phyloP scores from a whole-genome alignment of 2,113 vertebrate genomes.

The Ploceus nigricollis region DNA sequence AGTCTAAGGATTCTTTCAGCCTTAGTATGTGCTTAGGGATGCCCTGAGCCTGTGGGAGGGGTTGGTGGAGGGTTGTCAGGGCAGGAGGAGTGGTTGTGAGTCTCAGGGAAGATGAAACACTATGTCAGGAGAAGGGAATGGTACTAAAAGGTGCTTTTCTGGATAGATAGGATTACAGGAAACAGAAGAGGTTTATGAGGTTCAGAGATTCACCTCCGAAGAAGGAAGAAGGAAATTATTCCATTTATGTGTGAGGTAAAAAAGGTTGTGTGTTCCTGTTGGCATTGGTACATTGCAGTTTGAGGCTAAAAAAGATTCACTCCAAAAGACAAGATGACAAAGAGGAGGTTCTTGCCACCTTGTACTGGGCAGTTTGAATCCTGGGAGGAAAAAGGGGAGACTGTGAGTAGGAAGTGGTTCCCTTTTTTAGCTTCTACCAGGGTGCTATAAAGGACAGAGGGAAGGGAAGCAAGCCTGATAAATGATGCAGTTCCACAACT shows the following conservation, averaged over 20 bases:
- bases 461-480: not conserved
- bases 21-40: not conserved
- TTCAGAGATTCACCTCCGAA: not conserved
- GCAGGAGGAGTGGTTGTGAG: not conserved
- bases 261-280: not conserved
- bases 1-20: not conserved
- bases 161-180: not conserved
- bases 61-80: not conserved
- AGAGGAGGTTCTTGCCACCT: not conserved
- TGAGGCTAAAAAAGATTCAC: not conserved
- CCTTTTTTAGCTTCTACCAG: not conserved
- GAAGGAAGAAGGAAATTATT: not conserved
- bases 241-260: not conserved
- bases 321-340: not conserved
- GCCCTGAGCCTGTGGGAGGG: not conserved
- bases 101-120: not conserved
- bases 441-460: not conserved
- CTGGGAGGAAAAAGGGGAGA: not conserved
- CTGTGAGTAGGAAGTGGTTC: not conserved
- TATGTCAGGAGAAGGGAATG: accelerated
- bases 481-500: not conserved
- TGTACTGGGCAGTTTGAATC: not conserved
- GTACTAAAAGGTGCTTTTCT: not conserved
- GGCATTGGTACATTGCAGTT: not conserved
- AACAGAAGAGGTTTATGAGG: not conserved